Evolutionary conservation across 2,113 vertebrate species (phyloP), one percentile per base, ranked within the genome.

Genomic region (Corvus hawaiiensis): DNA sequence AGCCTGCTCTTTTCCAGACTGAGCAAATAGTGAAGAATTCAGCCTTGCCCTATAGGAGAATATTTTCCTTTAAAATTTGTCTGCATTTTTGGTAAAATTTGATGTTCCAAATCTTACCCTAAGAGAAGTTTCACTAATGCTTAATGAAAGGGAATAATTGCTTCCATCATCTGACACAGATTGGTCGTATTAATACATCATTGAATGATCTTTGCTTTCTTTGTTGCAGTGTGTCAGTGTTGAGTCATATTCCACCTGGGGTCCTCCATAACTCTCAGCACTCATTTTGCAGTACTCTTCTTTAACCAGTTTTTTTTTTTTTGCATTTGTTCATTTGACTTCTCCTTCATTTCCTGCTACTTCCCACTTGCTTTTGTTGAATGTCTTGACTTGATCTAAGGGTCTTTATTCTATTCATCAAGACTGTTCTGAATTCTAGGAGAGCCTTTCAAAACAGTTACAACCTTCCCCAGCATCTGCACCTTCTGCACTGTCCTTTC

Each of bases 221-320:
- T 82, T 72, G 80, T 79, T 91, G 77, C 80, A 78, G 43, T 63
- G 51, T 93, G 89, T 89, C 86, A 46, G 52, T 61, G 41, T 77
- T 96, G 81, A 95, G 91, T 91, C 84, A 79, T 79, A 74, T 78
- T 92, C 89, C 27, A 89, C 91, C 73, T 84, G 90, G 49, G 73
- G 64, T 91, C 32, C 80, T 84, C 73, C 22, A 8, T 30, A 71
- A 49, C 61, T 87, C 56, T 41, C 62, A 75, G 74, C 55, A 14
- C 23, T 86, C 62, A 15, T 89, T 92, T 92, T 61, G 39, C 87
- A 58, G 32, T 41, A 3, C 28, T 75, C 49, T 72, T 89, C 37
- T 75, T 94, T 91, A 84, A 72, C 35, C 30, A 46, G 16, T 33
- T 74, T 43, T 52, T 55, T 13, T 52, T 55, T 13, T 11, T 88